Base-by-base conservation (phyloP, 2,797 vertebrate species). In the Aplochiton taeniatus region DNA sequence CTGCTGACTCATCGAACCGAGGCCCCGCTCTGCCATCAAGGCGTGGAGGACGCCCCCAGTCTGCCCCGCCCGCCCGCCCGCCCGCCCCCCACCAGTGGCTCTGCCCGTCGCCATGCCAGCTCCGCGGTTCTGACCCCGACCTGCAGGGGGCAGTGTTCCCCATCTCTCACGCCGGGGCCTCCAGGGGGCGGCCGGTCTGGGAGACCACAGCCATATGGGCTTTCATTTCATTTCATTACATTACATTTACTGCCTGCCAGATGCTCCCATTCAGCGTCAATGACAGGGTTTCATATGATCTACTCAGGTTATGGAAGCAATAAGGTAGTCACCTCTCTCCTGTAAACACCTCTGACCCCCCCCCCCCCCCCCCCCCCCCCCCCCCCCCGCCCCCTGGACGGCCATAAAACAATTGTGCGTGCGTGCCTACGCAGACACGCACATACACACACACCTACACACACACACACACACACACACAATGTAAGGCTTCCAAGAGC, bases 271-370 rank as follows among this genome's bases (percentile, higher is more conserved):
- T 88, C 81, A 88, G 79, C 69, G 79, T 85, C 85, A 88, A 88
- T 87, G 83, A 85, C 76, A 68, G 69, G 77, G 71, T 80, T 85
- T 87, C 85, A 85, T 83, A 88, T 88, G 79, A 89, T 90, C 80
- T 87, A 83, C 83, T 85, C 82, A 81, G 81, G 87, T 88, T 88
- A 91, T 88, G 78, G 83, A 87, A 81, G 85, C 85, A 88, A 88
- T 91, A 86, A 88, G 87, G 77, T 83, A 87, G 83, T 86, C 79
- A 80, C 83, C 85, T 85, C 78, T 84, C 73, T 73, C 75, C 11
- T 83, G 85, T 82, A 84, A 88, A 88, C 85, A 85, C 82, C 82
- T 80, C 64, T 89, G 85, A 89, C 85, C 85, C 72, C 63, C 68
- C 13, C n/a, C n/a, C n/a, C n/a, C 48, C 16, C 48, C 16, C 48